Base-by-base conservation (phyloP, 2,888 invertebrate species). In the Drosophila algonquin region DNA sequence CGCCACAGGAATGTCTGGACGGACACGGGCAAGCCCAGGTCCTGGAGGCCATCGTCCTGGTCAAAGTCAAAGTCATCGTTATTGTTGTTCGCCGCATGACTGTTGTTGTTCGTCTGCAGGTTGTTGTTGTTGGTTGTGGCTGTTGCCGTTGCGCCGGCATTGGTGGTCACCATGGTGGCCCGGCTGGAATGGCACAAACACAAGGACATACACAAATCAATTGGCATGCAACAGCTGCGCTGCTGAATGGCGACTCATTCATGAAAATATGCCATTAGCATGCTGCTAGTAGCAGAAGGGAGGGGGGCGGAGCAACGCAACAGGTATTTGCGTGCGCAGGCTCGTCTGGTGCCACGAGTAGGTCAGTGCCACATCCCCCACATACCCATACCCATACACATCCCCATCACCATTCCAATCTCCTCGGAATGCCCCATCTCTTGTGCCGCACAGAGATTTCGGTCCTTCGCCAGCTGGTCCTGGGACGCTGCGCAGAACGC, bases 1-100 rank as follows among this genome's bases (percentile, higher is more conserved):
- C 97, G 94, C 99, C 99, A 99, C 73, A 99, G 94, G 93, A 98
- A 99, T 87, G 98, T 97, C 93, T 99, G 99, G 70, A 99, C 97
- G 1, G 99, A 97, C 75, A 99, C 96, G 1, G 99, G 99, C 73
- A 99, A 94, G 63, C 95, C 94, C 89, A 96, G 95, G 88, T 97
- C 97, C 78, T 94, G 94, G 84, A 94, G 93, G 46, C 94, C 93
- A 81, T 94, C 95, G 81, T 96, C 96, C 88, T 91, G 92, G 76
- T 92, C 91, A 76, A 91, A 90, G 72, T 91, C 91, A 76, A 90
- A 90, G 68, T 91, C 87, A 57, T 91, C 91, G 62, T 89, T 82
- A 51, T 90, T 89, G 69, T 90, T 90, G 76, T 90, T 89, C 16
- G 85, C 77, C 60, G 84, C 83, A 67, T 87, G 89, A 53, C 83